These are phyloP conservation scores for Macropodus opercularis DNA, from an alignment of 2,797 vertebrate genomes.

Conservation along the genomic window DNA sequence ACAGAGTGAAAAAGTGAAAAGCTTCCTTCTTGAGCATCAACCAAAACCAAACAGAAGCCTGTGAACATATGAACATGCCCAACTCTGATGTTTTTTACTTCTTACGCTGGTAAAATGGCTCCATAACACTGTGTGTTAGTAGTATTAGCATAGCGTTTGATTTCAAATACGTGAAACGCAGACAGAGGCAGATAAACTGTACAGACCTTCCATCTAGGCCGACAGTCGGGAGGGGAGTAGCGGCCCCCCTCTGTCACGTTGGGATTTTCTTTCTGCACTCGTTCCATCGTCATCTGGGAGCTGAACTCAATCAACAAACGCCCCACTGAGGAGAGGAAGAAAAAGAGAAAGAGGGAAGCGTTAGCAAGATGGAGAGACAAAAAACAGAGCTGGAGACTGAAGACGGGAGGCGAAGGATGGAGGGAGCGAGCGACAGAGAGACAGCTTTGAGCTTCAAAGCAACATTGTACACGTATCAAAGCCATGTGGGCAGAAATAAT, in stretches of 20 bases:
- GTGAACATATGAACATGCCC: no score
- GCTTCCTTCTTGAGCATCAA: no score
- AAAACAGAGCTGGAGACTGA: constrained; percentile 14
- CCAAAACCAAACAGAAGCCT: no score
- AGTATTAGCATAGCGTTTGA: neutral
- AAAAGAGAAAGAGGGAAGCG: constrained; percentile 16
- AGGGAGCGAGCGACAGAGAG: constrained; percentile 27
- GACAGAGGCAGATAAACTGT: neutral
- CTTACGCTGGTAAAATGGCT: no score
- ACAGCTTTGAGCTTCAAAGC: constrained; percentile 62
- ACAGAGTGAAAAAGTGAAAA: constrained; percentile 4
- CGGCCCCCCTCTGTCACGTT: constrained; percentile 93
- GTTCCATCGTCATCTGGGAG: constrained; percentile 96
- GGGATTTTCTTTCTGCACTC: constrained; percentile 95
- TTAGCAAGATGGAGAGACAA: constrained; percentile 34
- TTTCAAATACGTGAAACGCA: neutral
- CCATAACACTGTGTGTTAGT: neutral
- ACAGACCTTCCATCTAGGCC: constrained; percentile 87
- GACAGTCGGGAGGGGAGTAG: constrained; percentile 91
- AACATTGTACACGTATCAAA: constrained; percentile 47
- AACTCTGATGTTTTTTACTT: no score
- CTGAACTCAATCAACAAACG: constrained; percentile 98
- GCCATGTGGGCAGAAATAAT: constrained; percentile 56
- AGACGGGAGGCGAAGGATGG: constrained; percentile 13
- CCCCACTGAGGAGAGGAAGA: constrained; percentile 84